phyloP scores from a whole-genome alignment of 2,113 vertebrate genomes.

The Alces alces region DNA sequence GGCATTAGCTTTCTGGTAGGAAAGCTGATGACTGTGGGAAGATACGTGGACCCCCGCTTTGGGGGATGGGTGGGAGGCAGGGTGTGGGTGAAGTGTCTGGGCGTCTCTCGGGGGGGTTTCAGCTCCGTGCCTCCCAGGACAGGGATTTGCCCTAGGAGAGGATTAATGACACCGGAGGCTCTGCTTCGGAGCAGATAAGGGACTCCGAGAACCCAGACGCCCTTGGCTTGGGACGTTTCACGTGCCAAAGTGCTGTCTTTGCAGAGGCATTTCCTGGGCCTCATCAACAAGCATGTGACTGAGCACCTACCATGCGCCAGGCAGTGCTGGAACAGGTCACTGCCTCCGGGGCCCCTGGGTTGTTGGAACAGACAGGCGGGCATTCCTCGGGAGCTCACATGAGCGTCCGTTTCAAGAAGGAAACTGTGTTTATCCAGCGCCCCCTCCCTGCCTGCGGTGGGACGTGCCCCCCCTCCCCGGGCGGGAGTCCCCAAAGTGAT shows the following conservation, averaged over 20 bases:
- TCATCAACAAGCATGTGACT: accelerated
- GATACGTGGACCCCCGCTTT: neutral
- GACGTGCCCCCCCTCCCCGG: accelerated
- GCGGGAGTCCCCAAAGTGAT: neutral
- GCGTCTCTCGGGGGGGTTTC: neutral
- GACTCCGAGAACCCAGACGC: neutral
- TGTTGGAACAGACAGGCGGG: neutral
- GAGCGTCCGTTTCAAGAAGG: neutral
- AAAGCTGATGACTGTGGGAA: neutral
- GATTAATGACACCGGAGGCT: neutral
- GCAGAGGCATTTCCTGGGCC: neutral
- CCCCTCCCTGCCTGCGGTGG: neutral
- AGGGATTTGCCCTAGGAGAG: neutral
- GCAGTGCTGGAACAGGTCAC: neutral
- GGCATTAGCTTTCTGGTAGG: neutral
- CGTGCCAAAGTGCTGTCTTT: neutral
- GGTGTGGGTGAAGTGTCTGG: neutral
- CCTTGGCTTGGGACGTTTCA: neutral
- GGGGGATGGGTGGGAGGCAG: neutral
- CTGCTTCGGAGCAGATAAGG: neutral
- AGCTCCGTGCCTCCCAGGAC: neutral
- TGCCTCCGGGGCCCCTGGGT: neutral
- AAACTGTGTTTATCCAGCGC: neutral
- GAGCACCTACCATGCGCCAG: neutral
- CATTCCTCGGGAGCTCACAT: neutral